Evolutionary conservation across 2,113 vertebrate species (phyloP).

Genomic region (Saiga tatarica): DNA sequence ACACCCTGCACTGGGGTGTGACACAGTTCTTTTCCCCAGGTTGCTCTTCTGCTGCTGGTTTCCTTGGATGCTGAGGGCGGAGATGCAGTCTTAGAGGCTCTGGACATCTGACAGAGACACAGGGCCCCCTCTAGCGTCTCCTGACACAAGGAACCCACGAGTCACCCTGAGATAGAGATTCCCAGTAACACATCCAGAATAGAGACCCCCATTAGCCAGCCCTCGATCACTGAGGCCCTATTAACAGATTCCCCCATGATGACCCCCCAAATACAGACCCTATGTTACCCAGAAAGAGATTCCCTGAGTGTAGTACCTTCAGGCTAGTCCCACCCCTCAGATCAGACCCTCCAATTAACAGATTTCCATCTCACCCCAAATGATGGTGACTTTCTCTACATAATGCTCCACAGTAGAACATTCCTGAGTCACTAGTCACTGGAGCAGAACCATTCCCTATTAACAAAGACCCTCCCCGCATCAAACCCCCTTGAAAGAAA

Average conservation of each 20-base stretch:
- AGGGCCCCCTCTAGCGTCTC: slow-evolving; percentile 54
- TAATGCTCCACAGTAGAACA: slow-evolving; percentile 12
- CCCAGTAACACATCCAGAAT: slow-evolving; percentile 71
- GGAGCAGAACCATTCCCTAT: background rate
- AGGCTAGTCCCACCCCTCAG: slow-evolving; percentile 52
- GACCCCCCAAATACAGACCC: slow-evolving; percentile 58
- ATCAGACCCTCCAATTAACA: slow-evolving; percentile 43
- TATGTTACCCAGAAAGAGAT: slow-evolving; percentile 61
- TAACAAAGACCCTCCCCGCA: slow-evolving; percentile 10
- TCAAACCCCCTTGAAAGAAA: slow-evolving; percentile 46
- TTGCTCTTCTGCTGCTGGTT: slow-evolving; percentile 97
- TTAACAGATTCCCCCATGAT: slow-evolving; percentile 60
- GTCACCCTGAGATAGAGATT: slow-evolving; percentile 70
- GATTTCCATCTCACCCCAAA: slow-evolving; percentile 45
- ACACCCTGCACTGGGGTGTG: background rate
- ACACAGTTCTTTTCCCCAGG: slow-evolving; percentile 77
- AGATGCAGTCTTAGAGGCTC: slow-evolving; percentile 92
- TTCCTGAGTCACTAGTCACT: slow-evolving; percentile 43
- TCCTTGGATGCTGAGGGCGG: slow-evolving; percentile 94
- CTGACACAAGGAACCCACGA: slow-evolving; percentile 55
- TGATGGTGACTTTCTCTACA: slow-evolving; percentile 36
- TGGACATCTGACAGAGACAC: background rate
- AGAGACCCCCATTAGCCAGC: slow-evolving; percentile 71
- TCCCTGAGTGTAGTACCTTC: slow-evolving; percentile 72
- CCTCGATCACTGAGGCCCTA: slow-evolving; percentile 64